These are phyloP conservation scores for Callionymus lyra DNA, from an alignment of 2,113 vertebrate genomes.

Conservation along the genomic window DNA sequence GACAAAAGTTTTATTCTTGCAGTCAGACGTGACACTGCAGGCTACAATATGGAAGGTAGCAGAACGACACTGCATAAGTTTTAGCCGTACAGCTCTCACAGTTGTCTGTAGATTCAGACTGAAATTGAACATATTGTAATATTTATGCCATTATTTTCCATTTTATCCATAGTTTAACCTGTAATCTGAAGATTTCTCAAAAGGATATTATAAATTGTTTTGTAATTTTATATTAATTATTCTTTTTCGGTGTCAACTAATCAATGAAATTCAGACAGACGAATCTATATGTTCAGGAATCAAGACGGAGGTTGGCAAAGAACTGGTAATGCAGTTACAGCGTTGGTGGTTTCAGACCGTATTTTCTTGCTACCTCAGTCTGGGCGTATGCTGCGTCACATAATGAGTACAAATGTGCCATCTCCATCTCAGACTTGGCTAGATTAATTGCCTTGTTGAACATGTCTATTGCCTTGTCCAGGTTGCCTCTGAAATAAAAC, in stretches of 20 bases:
- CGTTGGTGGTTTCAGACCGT: conserved; percentile 95
- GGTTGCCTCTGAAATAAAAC: conserved; percentile 80
- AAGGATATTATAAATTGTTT: neutral
- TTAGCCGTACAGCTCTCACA: conserved; percentile 26
- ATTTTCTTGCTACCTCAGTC: conserved; percentile 97
- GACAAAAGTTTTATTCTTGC: conserved; percentile 42
- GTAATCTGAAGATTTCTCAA: no score
- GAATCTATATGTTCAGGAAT: conserved; percentile 36
- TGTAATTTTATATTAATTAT: neutral
- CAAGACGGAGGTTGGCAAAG: conserved; percentile 14
- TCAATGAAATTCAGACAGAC: conserved; percentile 46
- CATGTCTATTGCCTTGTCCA: conserved; percentile 99
- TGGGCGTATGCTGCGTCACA: conserved; percentile 97
- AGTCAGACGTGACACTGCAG: conserved; percentile 28
- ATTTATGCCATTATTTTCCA: neutral
- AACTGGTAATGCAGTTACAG: conserved; percentile 69
- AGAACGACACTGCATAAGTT: neutral
- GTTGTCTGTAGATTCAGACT: conserved; percentile 24
- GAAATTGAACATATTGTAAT: conserved; percentile 12
- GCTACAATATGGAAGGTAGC: conserved; percentile 23
- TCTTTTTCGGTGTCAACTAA: conserved; percentile 42
- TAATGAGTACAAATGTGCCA: conserved; percentile 96
- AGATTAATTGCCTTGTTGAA: conserved; percentile 99
- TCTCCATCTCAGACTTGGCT: conserved; percentile 99
- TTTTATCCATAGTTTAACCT: no score